Conservation (phyloP, 2,797 vertebrate genomes). For the Lepilemur septentrionalis region DNA sequence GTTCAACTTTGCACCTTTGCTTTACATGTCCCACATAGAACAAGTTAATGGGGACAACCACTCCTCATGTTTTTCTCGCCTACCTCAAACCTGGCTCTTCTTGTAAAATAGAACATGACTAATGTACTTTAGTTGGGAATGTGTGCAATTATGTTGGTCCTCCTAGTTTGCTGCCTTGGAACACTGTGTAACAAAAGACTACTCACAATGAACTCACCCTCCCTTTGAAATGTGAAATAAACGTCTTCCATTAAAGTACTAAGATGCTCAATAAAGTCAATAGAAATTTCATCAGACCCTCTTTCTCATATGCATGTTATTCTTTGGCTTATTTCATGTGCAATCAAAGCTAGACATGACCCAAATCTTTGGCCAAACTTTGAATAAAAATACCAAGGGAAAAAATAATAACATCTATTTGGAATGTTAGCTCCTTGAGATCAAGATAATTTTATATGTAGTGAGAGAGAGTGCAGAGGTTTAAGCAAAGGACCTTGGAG, state of each 20-base stretch:
- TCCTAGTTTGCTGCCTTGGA: not conserved
- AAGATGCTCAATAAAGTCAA: not conserved
- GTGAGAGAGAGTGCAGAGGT: not conserved
- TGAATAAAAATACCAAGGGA: not conserved
- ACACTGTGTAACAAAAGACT: not conserved
- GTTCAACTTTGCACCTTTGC: not conserved
- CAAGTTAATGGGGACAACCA: not conserved
- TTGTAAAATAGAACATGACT: constrained; percentile 30
- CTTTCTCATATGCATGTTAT: not conserved
- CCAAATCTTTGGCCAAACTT: not conserved
- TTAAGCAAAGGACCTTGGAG: not conserved
- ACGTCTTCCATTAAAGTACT: not conserved
- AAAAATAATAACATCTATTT: not conserved
- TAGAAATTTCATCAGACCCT: not conserved
- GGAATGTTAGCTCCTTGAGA: not conserved
- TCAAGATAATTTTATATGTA: not conserved
- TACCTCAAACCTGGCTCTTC: not conserved
- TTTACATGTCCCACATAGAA: not conserved
- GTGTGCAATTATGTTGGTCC: not conserved
- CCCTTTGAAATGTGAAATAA: constrained; percentile 33
- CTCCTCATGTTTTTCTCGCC: not conserved
- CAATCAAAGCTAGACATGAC: not conserved
- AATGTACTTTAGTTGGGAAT: not conserved
- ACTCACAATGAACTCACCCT: not conserved
- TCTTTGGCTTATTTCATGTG: not conserved